Base-by-base conservation (phyloP, 2,113 vertebrate genomes). In the Hiodon tergisus region DNA sequence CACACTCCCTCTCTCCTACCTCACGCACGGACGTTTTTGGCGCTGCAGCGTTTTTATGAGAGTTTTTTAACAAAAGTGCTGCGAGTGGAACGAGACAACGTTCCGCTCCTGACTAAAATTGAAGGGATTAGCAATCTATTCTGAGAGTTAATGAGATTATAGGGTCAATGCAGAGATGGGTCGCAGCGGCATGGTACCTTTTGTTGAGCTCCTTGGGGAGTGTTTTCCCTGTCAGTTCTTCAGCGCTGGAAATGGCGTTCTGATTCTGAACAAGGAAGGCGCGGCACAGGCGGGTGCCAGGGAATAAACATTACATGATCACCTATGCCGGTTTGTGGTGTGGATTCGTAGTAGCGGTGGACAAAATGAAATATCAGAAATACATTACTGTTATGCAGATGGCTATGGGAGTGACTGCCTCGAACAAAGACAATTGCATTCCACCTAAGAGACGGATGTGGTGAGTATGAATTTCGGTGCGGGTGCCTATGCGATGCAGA, bases 381-480 rank as follows among this genome's bases (percentile, higher is more conserved):
- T 98, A 98, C 84, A 96, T 98, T 89, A 98, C 95, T 83, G 95
- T 98, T 87, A 93, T 98, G 94, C 95, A 98, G 93, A 97, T 98
- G 94, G 95, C 96, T 86, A 94, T 98, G 90, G 96, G 95, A 90
- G 95, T 98, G 91, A 98, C 95, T 86, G 95, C 95, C 83, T 96
- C 94, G 88, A 98, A 98, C 94, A 94, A 96, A 91, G 95, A 95
- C 87, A 91, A 90, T 88, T 94, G 96, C 76, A 91, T 98, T 86
- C 96, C 95, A 84, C 79, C 88, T 78, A 98, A 96, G 89, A 91
- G 95, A 90, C 93, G 89, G 93, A 90, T 98, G 87, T 98, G 95
- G 95, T 98, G 92, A 98, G 95, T 92, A 77, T 81, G 82, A 78
- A 77, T 80, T 62, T 48, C 74, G 51, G 76, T 55, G 72, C 65